Percentiles rank a stretch among this genome's conserved stretches.
These are phyloP conservation scores for Caloenas nicobarica DNA, from an alignment of 2,113 vertebrate genomes.

Conservation along the genomic window DNA sequence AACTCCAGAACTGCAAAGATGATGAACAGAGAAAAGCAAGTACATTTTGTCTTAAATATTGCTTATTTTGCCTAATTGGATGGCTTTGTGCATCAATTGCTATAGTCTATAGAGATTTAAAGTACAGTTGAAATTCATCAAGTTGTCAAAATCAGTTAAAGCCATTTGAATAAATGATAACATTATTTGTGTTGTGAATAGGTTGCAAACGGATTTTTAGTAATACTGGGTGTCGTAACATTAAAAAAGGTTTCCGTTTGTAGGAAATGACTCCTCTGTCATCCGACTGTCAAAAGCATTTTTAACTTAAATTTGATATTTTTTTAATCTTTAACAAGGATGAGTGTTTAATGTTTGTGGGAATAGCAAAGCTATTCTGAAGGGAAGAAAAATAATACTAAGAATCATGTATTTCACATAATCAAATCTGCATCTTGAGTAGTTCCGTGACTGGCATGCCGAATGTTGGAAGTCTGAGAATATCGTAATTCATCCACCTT, in stretches of 20 bases:
- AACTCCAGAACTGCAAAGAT: conserved; percentile 97
- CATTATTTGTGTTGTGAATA: not conserved
- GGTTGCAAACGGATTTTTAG: not conserved
- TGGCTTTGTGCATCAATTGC: not conserved
- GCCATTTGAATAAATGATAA: not conserved
- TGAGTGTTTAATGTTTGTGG: not conserved
- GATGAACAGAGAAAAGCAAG: conserved; percentile 98
- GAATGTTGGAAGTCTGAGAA: not conserved
- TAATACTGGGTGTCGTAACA: not conserved
- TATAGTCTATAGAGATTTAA: not conserved
- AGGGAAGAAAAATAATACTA: not conserved
- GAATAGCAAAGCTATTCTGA: not conserved
- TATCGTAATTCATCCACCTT: not conserved
- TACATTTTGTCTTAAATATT: conserved; percentile 62
- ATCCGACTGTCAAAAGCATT: not conserved
- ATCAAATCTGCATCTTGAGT: not conserved
- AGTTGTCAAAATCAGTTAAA: not conserved
- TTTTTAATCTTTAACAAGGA: not conserved
- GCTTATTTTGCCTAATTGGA: not conserved
- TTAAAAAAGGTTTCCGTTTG: not conserved
- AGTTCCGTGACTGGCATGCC: not conserved
- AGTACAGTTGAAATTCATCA: not conserved
- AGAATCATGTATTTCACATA: not conserved
- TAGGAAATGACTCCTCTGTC: not conserved
- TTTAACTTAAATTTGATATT: not conserved